Conservation (phyloP, 2,113 vertebrate genomes). For the Glaucomys volans region DNA sequence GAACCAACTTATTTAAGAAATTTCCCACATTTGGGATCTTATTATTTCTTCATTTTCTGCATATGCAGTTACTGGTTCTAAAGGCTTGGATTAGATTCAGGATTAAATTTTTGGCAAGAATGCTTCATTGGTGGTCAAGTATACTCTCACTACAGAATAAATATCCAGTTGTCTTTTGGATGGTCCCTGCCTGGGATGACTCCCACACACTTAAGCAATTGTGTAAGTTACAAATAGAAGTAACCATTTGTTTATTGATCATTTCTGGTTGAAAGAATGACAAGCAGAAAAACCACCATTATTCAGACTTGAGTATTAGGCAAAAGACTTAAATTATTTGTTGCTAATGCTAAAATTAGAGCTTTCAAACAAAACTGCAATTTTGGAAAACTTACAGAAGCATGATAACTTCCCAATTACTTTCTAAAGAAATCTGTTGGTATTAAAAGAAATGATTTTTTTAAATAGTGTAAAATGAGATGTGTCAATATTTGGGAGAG, state of each 20-base stretch:
- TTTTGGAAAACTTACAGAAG: neutral
- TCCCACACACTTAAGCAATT: no score
- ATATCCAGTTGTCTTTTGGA: neutral
- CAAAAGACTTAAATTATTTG: neutral
- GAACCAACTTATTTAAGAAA: neutral
- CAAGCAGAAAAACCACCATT: neutral
- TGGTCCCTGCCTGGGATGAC: neutral
- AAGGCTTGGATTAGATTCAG: neutral
- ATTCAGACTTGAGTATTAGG: neutral
- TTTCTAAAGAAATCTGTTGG: neutral
- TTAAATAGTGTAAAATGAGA: neutral
- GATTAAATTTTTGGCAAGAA: neutral
- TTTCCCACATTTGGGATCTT: neutral
- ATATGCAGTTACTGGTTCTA: neutral
- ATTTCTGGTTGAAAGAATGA: neutral
- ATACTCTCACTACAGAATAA: neutral
- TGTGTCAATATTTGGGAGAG: neutral
- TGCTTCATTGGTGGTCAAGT: neutral
- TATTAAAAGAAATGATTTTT: neutral
- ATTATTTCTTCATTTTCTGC: neutral
- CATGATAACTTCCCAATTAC: neutral
- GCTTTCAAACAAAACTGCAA: neutral
- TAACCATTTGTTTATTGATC: neutral
- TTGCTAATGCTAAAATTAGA: conserved; percentile 2
- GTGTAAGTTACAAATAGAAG: neutral